Evolutionary conservation across 1,140 invertebrate genomes (phyloP), one percentile per base, ranked within the genome.

Genomic region (Lasaia peninsularis): DNA sequence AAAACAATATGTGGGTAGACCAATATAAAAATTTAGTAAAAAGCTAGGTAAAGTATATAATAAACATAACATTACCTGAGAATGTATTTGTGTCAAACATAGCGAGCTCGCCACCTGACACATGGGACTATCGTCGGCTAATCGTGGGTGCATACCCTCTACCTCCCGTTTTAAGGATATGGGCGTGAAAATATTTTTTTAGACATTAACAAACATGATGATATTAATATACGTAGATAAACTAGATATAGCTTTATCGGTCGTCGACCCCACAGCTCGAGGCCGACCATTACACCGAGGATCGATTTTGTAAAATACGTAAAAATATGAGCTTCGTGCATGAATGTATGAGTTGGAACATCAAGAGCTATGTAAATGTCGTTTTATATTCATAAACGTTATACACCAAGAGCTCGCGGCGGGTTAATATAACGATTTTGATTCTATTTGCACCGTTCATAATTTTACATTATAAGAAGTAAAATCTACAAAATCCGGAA

Each of bases 341-440:
- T 75, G 65, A 65, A 82, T 82, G 73, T 65, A 74, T 66, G 71
- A 80, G 73, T 63, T 58, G 56, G 52, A 62, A 54, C 50, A 28
- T 28, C 61, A 65, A 58, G 64, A 69, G 60, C 51, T 71, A 78
- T 78, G 71, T 70, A 70, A 76, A 79, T 74, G 61, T 67, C 58
- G 58, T 58, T 82, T 82, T 78, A 82, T 80, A 80, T 82, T 82
- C 75, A 82, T 74, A 75, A 63, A 58, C 60, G 37, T 44, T 40
- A 1, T 44, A 44, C 18, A 18, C 37, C 37, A 44, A 44, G 37
- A 44, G 37, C 35, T 18, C 16, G 4, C 16, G 7, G 9, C 1
- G 16, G 9, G 1, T 9, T 40, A 16, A 0, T 16, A 40, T 16
- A 16, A 40, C 2, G 16, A 0, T 8, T 40, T 40, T 18, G 16